A percentile compares a stretch with the other conserved stretches of the same genome.
These are phyloP conservation scores for Furcula furcula DNA, from an alignment of 2,888 invertebrate species.

Conservation along the genomic window DNA sequence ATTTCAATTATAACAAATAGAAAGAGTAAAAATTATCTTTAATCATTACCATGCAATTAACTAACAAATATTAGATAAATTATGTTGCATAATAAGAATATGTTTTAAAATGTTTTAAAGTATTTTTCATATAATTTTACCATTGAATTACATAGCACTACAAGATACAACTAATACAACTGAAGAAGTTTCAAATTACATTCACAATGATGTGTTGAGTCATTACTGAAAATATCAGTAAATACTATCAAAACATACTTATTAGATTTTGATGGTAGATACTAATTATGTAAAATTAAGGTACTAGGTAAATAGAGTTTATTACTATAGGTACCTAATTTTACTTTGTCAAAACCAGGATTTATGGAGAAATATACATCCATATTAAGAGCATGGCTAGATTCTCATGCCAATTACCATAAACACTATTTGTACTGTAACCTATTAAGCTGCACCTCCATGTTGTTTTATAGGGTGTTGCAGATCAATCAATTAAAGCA, in stretches of 20 bases:
- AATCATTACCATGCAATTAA: constrained; percentile 26
- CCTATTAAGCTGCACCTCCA: too few species aligned
- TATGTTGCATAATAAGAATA: too few species aligned
- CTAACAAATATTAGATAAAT: constrained; percentile 17
- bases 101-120: constrained; percentile 17
- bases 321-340: not conserved
- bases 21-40: constrained; percentile 21
- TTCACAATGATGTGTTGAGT: constrained; percentile 2
- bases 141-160: constrained; percentile 25
- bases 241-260: not conserved
- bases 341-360: not conserved
- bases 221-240: not conserved
- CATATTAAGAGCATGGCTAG: constrained; percentile 23
- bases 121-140: constrained; percentile 12
- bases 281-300: not conserved
- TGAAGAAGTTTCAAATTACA: constrained; percentile 31
- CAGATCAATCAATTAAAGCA: too few species aligned
- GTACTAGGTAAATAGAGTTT: not conserved
- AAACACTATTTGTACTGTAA: constrained; percentile 10
- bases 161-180: constrained; percentile 33
- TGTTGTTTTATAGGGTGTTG: too few species aligned
- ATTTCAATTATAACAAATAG: constrained; percentile 32
- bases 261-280: not conserved
- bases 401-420: constrained; percentile 24
- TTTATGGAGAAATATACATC: not conserved